phyloP scores from a whole-genome alignment of 2,888 invertebrate genomes.

The Scelioninae gen. 1 region DNA sequence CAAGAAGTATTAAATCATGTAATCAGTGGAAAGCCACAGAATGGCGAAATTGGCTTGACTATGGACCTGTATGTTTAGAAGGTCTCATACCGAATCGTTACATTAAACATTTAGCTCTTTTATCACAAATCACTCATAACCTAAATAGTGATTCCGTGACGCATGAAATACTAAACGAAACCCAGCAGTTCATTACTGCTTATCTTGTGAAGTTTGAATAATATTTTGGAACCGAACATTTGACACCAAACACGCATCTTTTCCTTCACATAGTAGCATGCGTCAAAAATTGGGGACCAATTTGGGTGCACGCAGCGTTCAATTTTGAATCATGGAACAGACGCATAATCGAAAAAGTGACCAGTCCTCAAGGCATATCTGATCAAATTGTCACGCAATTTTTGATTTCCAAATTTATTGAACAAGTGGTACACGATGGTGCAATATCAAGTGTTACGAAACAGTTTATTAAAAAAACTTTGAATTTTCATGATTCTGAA shows the following conservation, averaged over 20 bases:
- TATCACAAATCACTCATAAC: slow-evolving; percentile 18
- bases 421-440: slow-evolving; percentile 1
- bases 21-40: slow-evolving; percentile 60
- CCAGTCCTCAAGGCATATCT: slow-evolving; percentile 34
- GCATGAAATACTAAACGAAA: slow-evolving; percentile 8
- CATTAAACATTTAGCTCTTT: slow-evolving; percentile 44
- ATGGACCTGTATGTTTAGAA: slow-evolving; percentile 54
- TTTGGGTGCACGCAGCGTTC: slow-evolving; percentile 56
- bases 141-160: slow-evolving; percentile 22
- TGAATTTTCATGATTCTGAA: slow-evolving; percentile 1
- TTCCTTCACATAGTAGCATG: slow-evolving; percentile 33
- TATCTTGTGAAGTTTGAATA: slow-evolving; percentile 27
- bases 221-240: slow-evolving; percentile 20
- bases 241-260: slow-evolving; percentile 14
- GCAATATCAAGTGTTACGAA: neutral
- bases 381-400: slow-evolving; percentile 51
- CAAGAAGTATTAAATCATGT: slow-evolving; percentile 42
- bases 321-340: slow-evolving; percentile 64
- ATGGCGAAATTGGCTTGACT: slow-evolving; percentile 28
- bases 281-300: slow-evolving; percentile 37
- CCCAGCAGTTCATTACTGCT: slow-evolving; percentile 24
- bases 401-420: slow-evolving; percentile 37
- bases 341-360: slow-evolving; percentile 47
- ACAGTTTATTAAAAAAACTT: slow-evolving; percentile 11
- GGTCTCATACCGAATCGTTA: slow-evolving; percentile 44